A percentile compares a stretch with the other conserved stretches of the same genome.
Conservation (phyloP, 2,797 vertebrate genomes). For the Tokudaia tokunoshimensis region DNA sequence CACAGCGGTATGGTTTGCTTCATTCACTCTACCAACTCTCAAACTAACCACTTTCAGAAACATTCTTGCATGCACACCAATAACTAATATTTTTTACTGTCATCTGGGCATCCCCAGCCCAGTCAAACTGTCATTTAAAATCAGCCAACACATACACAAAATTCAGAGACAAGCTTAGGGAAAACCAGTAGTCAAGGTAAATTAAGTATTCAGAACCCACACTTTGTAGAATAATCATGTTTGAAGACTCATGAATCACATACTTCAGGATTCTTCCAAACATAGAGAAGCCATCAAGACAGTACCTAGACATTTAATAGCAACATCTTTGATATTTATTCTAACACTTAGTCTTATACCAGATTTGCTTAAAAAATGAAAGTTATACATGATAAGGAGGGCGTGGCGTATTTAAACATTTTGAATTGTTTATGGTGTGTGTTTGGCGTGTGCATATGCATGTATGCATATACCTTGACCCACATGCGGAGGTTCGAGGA, state of each 20-base stretch:
- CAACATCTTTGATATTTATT: background rate
- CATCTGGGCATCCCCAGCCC: background rate
- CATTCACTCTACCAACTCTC: background rate
- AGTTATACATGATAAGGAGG: background rate
- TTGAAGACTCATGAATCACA: background rate
- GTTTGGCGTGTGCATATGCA: background rate
- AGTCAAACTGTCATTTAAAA: background rate
- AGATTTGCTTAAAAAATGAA: background rate
- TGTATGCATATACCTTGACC: background rate
- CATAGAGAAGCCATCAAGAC: background rate
- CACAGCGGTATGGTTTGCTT: background rate
- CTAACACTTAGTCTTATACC: background rate
- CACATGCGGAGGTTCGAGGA: background rate
- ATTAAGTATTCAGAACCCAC: background rate
- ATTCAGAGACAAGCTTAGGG: background rate
- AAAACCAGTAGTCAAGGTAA: background rate
- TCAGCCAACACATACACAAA: background rate
- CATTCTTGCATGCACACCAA: background rate
- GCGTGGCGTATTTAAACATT: background rate
- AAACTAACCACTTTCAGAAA: background rate
- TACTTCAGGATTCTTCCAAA: constrained; percentile 23
- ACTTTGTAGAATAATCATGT: background rate
- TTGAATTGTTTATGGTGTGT: background rate
- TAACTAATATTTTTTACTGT: background rate
- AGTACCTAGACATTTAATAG: background rate